Conservation (phyloP, 1,140 invertebrate genomes). For the Drosophila setifemur region DNA sequence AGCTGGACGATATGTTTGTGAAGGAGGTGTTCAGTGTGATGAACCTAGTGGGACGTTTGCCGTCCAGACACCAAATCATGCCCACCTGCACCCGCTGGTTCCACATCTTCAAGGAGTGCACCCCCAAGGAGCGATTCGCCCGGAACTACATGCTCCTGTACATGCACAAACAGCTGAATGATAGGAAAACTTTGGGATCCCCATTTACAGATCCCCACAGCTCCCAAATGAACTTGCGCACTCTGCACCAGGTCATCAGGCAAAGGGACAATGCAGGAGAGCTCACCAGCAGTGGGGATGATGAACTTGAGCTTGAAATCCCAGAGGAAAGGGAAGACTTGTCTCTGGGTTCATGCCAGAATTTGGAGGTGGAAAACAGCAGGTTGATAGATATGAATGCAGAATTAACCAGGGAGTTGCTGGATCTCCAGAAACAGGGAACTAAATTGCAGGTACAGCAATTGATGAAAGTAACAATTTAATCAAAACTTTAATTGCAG, state of each 20-base stretch:
- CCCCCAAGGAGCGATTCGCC: conserved; percentile 43
- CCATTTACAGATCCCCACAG: conserved; percentile 60
- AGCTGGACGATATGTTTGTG: conserved; percentile 55
- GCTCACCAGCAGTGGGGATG: background rate
- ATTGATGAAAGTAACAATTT: no score
- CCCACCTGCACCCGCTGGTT: conserved; percentile 60
- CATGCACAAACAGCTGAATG: conserved; percentile 63
- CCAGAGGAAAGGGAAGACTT: background rate
- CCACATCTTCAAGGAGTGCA: conserved; percentile 34
- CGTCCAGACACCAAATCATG: conserved; percentile 9
- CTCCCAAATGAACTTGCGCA: conserved; percentile 24
- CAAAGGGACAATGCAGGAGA: background rate
- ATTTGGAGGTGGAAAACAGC: background rate
- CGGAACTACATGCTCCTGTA: conserved; percentile 60
- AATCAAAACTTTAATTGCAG: background rate
- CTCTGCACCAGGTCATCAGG: conserved; percentile 20
- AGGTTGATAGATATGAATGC: conserved; percentile 16
- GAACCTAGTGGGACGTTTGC: conserved; percentile 18
- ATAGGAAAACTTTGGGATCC: conserved; percentile 7
- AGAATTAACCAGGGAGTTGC: conserved; percentile 2
- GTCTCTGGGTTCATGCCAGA: background rate
- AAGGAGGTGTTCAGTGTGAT: conserved; percentile 41
- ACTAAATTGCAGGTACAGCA: no score
- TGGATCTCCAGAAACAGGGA: background rate
- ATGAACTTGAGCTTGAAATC: background rate